Evolutionary conservation across 2,888 invertebrate species (phyloP).

Genomic region (Drosophila mayaguana): DNA sequence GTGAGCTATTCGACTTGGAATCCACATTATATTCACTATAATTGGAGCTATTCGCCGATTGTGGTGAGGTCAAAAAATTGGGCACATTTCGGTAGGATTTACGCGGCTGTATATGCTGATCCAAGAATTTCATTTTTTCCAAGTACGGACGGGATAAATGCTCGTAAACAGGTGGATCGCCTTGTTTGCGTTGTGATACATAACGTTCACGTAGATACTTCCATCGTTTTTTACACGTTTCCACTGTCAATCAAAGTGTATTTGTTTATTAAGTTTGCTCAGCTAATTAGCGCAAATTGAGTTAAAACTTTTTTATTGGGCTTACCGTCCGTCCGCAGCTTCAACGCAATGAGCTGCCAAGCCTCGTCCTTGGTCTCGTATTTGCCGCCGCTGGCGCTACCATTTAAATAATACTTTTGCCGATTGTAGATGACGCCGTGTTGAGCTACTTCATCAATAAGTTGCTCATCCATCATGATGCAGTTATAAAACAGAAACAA

Average conservation of each 20-base stretch:
- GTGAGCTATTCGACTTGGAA: constrained; percentile 84
- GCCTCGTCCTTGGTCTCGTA: constrained; percentile 85
- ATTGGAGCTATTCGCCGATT: constrained; percentile 81
- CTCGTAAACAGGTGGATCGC: constrained; percentile 85
- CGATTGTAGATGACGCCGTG: constrained; percentile 85
- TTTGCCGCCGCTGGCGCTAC: constrained; percentile 75
- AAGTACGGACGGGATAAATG: constrained; percentile 85
- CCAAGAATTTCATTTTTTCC: constrained; percentile 85
- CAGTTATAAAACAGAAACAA: constrained; percentile 29
- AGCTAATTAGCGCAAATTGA: constrained; percentile 8
- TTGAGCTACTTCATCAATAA: constrained; percentile 84
- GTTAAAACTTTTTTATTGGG: constrained; percentile 7
- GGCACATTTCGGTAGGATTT: constrained; percentile 85
- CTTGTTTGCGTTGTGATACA: constrained; percentile 85
- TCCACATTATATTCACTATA: constrained; percentile 84
- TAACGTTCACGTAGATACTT: constrained; percentile 85
- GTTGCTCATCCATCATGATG: constrained; percentile 84
- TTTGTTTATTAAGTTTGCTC: constrained; percentile 15
- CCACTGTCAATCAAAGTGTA: constrained; percentile 70
- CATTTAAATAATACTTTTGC: constrained; percentile 84
- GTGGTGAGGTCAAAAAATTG: constrained; percentile 83
- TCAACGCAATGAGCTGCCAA: constrained; percentile 84
- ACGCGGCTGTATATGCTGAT: constrained; percentile 85
- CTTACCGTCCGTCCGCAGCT: constrained; percentile 84
- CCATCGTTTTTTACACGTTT: constrained; percentile 85